phyloP scores from a whole-genome alignment of 2,113 vertebrate genomes.

The Scomber japonicus region DNA sequence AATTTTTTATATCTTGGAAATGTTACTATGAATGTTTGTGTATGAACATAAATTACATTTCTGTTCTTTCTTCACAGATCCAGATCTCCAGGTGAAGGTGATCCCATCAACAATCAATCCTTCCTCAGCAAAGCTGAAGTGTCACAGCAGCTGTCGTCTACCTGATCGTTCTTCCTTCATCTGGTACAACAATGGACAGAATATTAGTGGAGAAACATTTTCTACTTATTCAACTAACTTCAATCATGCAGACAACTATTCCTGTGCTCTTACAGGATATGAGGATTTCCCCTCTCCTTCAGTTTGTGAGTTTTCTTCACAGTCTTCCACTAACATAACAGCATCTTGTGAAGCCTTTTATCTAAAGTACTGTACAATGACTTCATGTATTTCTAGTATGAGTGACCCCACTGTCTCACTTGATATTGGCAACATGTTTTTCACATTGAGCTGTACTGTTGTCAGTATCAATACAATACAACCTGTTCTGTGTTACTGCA shows the following conservation, averaged over 20 bases:
- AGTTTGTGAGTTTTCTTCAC: slow-evolving; percentile 38
- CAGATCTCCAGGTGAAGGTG: no score
- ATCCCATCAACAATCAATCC: not conserved
- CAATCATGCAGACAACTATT: rapidly evolving
- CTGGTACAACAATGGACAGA: slow-evolving; percentile 36
- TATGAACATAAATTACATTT: no score
- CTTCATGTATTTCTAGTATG: no score
- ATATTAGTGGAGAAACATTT: rapidly evolving
- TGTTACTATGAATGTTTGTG: no score
- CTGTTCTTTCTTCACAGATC: no score
- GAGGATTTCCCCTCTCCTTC: not conserved
- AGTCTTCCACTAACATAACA: not conserved
- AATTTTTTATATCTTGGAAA: no score
- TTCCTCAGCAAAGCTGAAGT: not conserved
- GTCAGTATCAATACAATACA: no score
- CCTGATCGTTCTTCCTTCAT: not conserved
- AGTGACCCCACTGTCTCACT: no score
- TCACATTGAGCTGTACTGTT: no score
- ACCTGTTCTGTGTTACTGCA: no score
- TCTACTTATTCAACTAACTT: rapidly evolving
- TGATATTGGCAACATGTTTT: no score
- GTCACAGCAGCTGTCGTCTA: not conserved
- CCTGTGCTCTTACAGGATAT: slow-evolving; percentile 13
- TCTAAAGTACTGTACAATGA: no score
- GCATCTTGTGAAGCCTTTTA: not conserved